Evolutionary conservation across 2,113 vertebrate species (phyloP), one percentile per base, ranked within the genome.

Genomic region (Hydrolagus affinis): DNA sequence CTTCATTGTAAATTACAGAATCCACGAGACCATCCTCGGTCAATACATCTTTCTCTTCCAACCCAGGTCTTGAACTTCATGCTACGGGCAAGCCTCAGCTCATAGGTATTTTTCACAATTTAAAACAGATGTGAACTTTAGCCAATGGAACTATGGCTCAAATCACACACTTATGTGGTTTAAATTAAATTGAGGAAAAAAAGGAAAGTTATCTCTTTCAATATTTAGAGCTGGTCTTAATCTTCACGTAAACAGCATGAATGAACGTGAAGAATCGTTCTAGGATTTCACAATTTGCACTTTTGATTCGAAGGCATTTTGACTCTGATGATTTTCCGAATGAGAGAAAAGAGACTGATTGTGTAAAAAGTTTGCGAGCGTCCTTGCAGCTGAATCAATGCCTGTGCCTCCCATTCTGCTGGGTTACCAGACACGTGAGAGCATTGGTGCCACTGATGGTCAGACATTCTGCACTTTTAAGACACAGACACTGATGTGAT

Each of bases 1-100:
- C 28, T 66, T 28, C 7, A 30, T 68, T 68, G 17, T 83, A n/a
- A 66, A 83, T 83, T 83, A 83, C 78, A 83, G 78, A 19, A 83
- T 83, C 78, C 60, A 83, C 64, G 60, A 8, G 64, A 28, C 62
- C 78, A 83, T 83, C 78, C 17, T 66, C 78, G 30, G 78, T 21
- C 60, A 83, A 9, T 32, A 25, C 78, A 28, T 83, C 78, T 0
- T 28, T 66, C 78, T 25, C 78, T 32, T 83, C 60, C 17, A 83
- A 83, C 64, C 25, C 62, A 30, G n/a, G 64, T 25, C 62, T 59
- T 68, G 19, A 83, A 32, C 30, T 25, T 83, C 60, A 66, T 25
- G 25, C 60, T 66, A 23, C 78, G 66, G 78, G 78, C 62, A 66
- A 83, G 44, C 44, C 44, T 44, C 44, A 44, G 78, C 17, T 75